Base-by-base conservation (phyloP, 1,140 invertebrate genomes). In the Helicoverpa zea region DNA sequence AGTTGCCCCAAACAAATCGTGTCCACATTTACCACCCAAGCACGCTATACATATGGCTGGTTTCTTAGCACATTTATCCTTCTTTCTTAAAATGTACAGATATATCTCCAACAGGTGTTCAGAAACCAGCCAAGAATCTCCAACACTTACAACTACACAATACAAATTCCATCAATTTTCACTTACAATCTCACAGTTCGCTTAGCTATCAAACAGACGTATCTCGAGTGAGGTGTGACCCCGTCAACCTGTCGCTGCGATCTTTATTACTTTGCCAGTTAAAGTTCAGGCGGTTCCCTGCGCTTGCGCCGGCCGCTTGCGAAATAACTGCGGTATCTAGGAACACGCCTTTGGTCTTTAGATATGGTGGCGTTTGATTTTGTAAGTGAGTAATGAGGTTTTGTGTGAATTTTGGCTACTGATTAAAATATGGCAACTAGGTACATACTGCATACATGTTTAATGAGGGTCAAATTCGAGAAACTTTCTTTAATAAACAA, bases 271-370 rank as follows among this genome's bases (percentile, higher is more conserved):
- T 74, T 75, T 43, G 52, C 68, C 66, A 68, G 79, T 29, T 82
- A 86, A 84, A 86, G 85, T 86, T 86, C 85, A 86, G 30, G 23
- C 58, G 68, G 82, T 86, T 86, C 85, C 80, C 85, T 83, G 49
- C 18, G 43, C 63, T 18, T 83, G 49, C 18, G 43, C 35, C 66
- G 66, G 52, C 66, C 49, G 14, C 66, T 70, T 70, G 49, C 49
- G 66, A 70, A 70, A 70, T 70, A 52, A 3, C 66, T 13, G 12
- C 12, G 23, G 23, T 64, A 49, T 66, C 63, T 66, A 18, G 3
- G 63, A 66, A 66, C 63, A 66, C 63, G 63, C 63, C 63, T 66
- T 49, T 59, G 29, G 43, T 16, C 11, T 49, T 58, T 58, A 58
- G n/a, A 58, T 18, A 35, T 58, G 54, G 54, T 58, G n/a, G n/a